These are phyloP conservation scores for Tetragnatha montana DNA, from an alignment of 2,888 invertebrate genomes.

Conservation along the genomic window DNA sequence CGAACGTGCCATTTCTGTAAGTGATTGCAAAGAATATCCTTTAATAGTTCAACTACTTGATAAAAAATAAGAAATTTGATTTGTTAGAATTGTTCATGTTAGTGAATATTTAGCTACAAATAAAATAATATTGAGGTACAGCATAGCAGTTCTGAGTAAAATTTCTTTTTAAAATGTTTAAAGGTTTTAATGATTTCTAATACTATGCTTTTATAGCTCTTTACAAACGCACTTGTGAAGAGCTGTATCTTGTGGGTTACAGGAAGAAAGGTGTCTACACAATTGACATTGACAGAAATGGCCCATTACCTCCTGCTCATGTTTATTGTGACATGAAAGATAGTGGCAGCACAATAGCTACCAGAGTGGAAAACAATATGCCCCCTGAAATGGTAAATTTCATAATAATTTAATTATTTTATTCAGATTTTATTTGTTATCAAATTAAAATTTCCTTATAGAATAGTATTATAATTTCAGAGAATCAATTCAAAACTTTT, in stretches of 20 bases:
- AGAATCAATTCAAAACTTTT: not conserved
- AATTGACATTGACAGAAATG: conserved; percentile 95
- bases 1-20: conserved; percentile 92
- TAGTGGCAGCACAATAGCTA: conserved; percentile 89
- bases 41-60: not conserved
- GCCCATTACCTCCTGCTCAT: conserved; percentile 91
- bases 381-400: conserved; percentile 85
- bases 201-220: conserved; percentile 80
- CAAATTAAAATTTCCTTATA: not conserved
- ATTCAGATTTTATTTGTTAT: not conserved
- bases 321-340: conserved; percentile 95
- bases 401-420: conserved; percentile 72
- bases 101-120: not conserved
- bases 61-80: too few relatives aligned
- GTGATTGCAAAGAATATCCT: conserved; percentile 67
- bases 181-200: conserved; percentile 1
- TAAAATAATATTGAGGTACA: not conserved
- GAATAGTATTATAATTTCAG: not conserved
- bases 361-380: conserved; percentile 92
- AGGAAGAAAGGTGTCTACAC: conserved; percentile 92
- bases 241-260: conserved; percentile 89
- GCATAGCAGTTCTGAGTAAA: not conserved
- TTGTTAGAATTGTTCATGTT: not conserved
- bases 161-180: not conserved
- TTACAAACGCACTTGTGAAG: conserved; percentile 93